Evolutionary conservation across 30 jellyfish, hydroid and myxozoan genomes (phyloP), one percentile per base, ranked within the genome.

Genomic region (Aurelia aurita): DNA sequence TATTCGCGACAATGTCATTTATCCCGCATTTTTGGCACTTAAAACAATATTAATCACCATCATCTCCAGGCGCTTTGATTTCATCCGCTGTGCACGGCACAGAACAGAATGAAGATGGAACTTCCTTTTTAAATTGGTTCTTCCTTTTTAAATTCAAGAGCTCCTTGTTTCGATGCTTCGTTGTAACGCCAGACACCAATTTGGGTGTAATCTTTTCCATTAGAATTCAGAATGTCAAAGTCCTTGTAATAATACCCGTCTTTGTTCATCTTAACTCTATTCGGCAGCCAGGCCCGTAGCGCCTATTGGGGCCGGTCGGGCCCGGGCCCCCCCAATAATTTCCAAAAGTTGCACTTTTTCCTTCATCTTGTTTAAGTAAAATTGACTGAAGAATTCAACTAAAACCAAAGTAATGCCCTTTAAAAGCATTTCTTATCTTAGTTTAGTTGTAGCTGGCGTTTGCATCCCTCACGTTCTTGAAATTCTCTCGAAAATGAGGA

Each of bases 11-110:
- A 39, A 71, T 55, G 22, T 77, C 87, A 31, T 72, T 71, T 21
- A 28, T 28, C 1, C 19, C 66, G 62, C 97, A 88, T 71, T 75
- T 43, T 9, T 29, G 19, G 68, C 97, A 88, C 9, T 46, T 77
- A 83, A 77, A 88, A 45, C 97, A 88, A 28, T 93, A 88, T 2
- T 46, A 54, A 16, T 77, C 67, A 39, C 16, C 2, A 2, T 26
- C 12, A 9, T 32, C 47, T 16, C 79, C 89, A 23, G 59, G 72
- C 1, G 45, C 60, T 57, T 34, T 43, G 7, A 87, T 74, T 49
- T 29, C 75, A 1, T 77, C 96, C 18, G 14, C 15, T 14, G 31
- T 44, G 34, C 92, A 88, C 16, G 88, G 91, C 25, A 21, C 2
- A 59, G 89, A 86, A 27, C 96, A 86, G 25, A 34, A 44, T 2